Base-by-base conservation (phyloP, 1,140 invertebrate genomes). In the Venustaconcha ellipsiformis region DNA sequence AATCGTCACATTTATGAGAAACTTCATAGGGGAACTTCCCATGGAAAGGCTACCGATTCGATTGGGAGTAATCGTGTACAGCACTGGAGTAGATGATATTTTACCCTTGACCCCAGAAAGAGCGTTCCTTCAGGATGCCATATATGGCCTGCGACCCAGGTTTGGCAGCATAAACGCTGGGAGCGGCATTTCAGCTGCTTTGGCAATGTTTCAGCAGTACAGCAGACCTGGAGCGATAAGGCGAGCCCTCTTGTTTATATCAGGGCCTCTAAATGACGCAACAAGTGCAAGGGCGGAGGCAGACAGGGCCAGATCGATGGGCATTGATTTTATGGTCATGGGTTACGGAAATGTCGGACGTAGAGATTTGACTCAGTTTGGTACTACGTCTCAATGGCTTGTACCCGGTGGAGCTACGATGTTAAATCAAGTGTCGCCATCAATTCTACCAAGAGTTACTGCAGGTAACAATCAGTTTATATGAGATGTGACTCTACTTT, bases 161-260 rank as follows among this genome's bases (percentile, higher is more conserved):
- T 77, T 77, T 63, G 62, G 69, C 30, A 70, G 70, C n/a, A 70
- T 69, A 20, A 72, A 70, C 59, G 68, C 75, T 5, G 70, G 72
- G 23, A 72, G 67, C 14, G 75, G 75, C 26, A 77, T 77, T 37
- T 26, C 63, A 13, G 72, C 75, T 26, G 75, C 75, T 20, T 68
- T 69, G 14, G 72, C 70, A 60, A 26, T 77, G 37, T 77, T 77
- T 37, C 72, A 77, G 57, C 75, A 77, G 48, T 77, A 77, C 57
- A 70, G 75, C 30, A 63, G 75, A n/a, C 75, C 37, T 30, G 57
- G 57, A 11, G 75, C 75, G 15, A 70, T 77, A 11, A 77, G 72
- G 56, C 69, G 75, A 59, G 72, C 72, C 57, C 70, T 77, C 0
- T 26, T 77, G 18, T 59, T 77, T 14, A 72, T 70, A 14, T 64